Percentiles rank a stretch among this genome's conserved stretches.
These are phyloP conservation scores for Eristalinus aeneus DNA, from an alignment of 2,888 invertebrate genomes.

Conservation along the genomic window DNA sequence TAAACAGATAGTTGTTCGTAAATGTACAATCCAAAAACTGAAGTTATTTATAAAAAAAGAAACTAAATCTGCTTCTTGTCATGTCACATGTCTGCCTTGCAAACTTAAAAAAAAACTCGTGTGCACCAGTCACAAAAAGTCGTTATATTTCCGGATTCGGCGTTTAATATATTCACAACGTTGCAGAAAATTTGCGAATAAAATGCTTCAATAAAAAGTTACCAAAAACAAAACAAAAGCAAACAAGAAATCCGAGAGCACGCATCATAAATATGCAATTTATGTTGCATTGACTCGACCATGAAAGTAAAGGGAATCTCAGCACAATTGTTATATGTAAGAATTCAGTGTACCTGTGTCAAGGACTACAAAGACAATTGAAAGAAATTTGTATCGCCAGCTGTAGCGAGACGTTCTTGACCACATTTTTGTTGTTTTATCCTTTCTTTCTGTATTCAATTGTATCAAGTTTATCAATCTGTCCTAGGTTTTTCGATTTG, in stretches of 20 bases:
- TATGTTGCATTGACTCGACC: slow-evolving; percentile 38
- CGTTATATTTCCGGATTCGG: slow-evolving; percentile 55
- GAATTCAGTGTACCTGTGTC: slow-evolving; percentile 52
- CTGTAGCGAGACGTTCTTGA: slow-evolving; percentile 34
- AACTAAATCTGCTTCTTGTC: background rate
- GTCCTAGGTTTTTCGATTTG: background rate
- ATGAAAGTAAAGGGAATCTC: background rate
- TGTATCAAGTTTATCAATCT: background rate
- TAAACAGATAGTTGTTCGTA: no score
- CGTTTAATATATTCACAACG: slow-evolving; percentile 50
- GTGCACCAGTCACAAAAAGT: background rate
- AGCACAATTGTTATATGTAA: background rate
- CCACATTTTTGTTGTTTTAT: slow-evolving; percentile 36
- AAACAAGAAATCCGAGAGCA: slow-evolving; percentile 25
- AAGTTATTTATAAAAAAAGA: no score
- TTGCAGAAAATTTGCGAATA: slow-evolving; percentile 9
- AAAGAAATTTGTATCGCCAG: slow-evolving; percentile 54
- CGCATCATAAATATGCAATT: slow-evolving; percentile 51
- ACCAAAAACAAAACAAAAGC: slow-evolving; percentile 6
- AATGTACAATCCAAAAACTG: no score
- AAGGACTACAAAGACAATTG: slow-evolving; percentile 66
- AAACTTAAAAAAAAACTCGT: slow-evolving; percentile 8
- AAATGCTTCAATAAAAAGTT: background rate
- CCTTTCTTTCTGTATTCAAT: slow-evolving; percentile 2
- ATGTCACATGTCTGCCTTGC: background rate